Base-by-base conservation (phyloP, 2,797 vertebrate species). In the Cygnus olor region DNA sequence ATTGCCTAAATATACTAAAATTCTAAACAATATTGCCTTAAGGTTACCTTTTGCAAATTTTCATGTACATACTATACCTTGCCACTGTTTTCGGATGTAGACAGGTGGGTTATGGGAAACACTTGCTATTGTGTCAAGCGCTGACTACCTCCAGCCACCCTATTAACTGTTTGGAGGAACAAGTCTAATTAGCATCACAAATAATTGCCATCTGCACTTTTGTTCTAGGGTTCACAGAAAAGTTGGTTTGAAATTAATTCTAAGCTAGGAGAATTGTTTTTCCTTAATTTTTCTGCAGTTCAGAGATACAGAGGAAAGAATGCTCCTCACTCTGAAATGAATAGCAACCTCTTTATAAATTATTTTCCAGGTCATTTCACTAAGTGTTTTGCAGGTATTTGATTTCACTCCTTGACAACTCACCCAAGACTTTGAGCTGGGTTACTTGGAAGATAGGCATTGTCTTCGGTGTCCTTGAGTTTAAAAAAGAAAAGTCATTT, bases 311-410 rank as follows among this genome's bases (percentile, higher is more conserved):
- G 54, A 69, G 44, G 38, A 69, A 87, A 89, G 57, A 90, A 92
- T 10, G 8, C 34, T 72, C 72, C 56, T 85, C 22, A 5, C 42
- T 66, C 45, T 85, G 60, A 91, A 93, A 65, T 38, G 64, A 93
- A 57, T 17, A 45, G 78, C 61, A 93, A 77, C 22, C 34, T 87
- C 84, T 84, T 77, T 56, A 83, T 61, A 89, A 84, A 89, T 93
- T 91, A 85, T 78, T 96, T 94, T 90, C 71, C 80, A 89, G 83
- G 83, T 95, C 93, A 85, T 92, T 93, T 94, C 91, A 92, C 69
- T 25, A 32, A 94, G 68, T 80, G 54, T 90, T 97, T 93, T 85
- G n/a, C 51, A 92, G 61, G 72, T 95, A 89, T 87, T 93, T 65
- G 30, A 74, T 94, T 90, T 94, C 93, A 90, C 74, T 87, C 88